Base-by-base conservation (phyloP, 2,797 vertebrate species). In the Cyclopterus lumpus region DNA sequence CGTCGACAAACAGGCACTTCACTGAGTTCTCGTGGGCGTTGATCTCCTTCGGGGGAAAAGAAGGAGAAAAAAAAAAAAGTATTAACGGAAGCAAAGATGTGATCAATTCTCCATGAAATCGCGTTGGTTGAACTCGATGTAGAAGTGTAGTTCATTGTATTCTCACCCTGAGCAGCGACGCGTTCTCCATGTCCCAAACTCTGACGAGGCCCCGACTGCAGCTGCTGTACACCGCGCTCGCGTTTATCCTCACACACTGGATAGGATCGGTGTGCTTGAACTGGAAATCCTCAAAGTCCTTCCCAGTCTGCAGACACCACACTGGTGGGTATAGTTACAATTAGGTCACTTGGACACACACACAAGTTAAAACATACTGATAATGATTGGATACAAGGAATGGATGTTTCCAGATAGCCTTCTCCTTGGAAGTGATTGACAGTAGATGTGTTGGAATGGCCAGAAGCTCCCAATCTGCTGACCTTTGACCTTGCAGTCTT, bases 401-500 rank as follows among this genome's bases (percentile, higher is more conserved):
- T 36, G 9, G 36, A 36, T 36, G 36, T 36, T 36, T 36, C 63
- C 30, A 49, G 44, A 48, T 48, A 49, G 8, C 18, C 8, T 61
- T 14, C 59, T 26, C 61, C 14, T 8, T 16, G 36, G 34, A 60
- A 16, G 61, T 20, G 60, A 42, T 46, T 46, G 4, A 18, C 16
- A 7, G 16, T 20, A 3, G 44, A 20, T 7, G 16, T 18, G 44
- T 46, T 46, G 40, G 40, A 38, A 38, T 44, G 42, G 16, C 1
- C 42, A 5, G 16, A 14, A 44, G 5, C n/a, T 62, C 7, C 10
- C 9, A 38, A 36, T 24, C 26, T 1, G 5, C 24, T 94, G 54
- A 97, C 98, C 96, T 97, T 96, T 97, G 5, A 96, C 95, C 40
- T 82, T 86, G 71, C 93, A 91, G 48, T 98, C 97, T 84, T 84